Conservation (phyloP, 2,113 vertebrate genomes). For the Bucco capensis region DNA sequence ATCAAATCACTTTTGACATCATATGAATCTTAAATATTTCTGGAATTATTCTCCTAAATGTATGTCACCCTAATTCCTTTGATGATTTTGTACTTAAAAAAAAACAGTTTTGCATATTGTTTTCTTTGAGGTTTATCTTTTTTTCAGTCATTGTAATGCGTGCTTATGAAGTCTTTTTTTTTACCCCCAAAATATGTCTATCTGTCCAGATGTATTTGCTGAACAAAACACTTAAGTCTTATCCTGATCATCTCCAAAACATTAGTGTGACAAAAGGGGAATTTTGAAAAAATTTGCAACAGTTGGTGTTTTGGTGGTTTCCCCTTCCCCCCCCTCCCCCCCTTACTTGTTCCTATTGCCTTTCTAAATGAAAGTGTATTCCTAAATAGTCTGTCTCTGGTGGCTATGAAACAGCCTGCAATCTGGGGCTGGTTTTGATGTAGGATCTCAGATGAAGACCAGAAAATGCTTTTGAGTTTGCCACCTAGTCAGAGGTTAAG, state of each 20-base stretch:
- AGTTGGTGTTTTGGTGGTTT: neutral
- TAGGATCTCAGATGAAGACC: neutral
- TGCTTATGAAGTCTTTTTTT: neutral
- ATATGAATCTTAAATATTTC: neutral
- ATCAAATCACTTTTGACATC: neutral
- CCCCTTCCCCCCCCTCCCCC: too few relatives aligned
- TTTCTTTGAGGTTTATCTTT: accelerated
- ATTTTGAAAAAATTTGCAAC: neutral
- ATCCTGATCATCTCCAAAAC: neutral
- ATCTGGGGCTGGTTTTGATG: neutral
- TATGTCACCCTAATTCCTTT: neutral
- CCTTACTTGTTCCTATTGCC: neutral
- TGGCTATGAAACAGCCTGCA: neutral
- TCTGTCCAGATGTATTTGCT: neutral
- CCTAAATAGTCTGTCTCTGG: neutral
- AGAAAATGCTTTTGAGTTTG: neutral
- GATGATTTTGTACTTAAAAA: neutral
- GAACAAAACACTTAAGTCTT: neutral
- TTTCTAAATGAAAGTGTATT: neutral
- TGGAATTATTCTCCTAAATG: neutral
- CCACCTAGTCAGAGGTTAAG: neutral
- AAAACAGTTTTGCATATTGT: neutral
- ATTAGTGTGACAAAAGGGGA: neutral
- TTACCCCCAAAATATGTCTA: neutral
- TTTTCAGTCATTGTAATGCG: neutral